Evolutionary conservation across 2,113 vertebrate genomes (phyloP), one percentile per base, ranked within the genome.

Genomic region (Protobothrops flavoviridis): DNA sequence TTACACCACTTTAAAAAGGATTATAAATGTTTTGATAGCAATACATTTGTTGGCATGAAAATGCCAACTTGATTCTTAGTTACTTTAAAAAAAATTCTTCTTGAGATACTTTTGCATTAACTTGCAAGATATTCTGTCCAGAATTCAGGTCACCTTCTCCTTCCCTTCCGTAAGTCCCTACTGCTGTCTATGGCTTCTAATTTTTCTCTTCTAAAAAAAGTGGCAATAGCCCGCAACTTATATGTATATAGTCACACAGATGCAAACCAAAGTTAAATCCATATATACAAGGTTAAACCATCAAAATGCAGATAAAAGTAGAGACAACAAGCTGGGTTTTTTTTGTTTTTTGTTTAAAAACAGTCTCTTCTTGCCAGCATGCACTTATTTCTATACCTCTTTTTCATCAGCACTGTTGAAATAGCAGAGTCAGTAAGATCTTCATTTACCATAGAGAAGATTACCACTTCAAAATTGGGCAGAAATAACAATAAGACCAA

Each of bases 11-110:
- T 95, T 85, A 94, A 69, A n/a, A 94, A 87, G 87, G 69, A 81
- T 81, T 39, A 33, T 91, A 95, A 96, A 96, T 85, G 87, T 92
- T 92, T 87, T 61, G 93, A 91, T 39, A n/a, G n/a, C 69, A 17
- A 39, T 15, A 81, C 33, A 39, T 39, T 39, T 81, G 17, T 20
- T 45, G 45, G 45, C 4, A 81, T 81, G 15, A 81, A 81, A 33
- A 81, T 20, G 69, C 69, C 69, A 21, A 39, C 69, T 15, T 81
- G 69, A 81, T 81, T 81, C 69, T 81, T 39, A 81, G 13, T 15
- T 20, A 81, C 5, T 81, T 74, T n/a, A 7, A 3, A 81, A 74
- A 39, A 39, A 12, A 12, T 0, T 17, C 5, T 33, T 33, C 13
- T 33, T n/a, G 61, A n/a, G 11, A 64, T 11, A 64, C 26, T 64